Evolutionary conservation across 2,113 vertebrate genomes (phyloP).

Genomic region (Rhadina sibilatrix): DNA sequence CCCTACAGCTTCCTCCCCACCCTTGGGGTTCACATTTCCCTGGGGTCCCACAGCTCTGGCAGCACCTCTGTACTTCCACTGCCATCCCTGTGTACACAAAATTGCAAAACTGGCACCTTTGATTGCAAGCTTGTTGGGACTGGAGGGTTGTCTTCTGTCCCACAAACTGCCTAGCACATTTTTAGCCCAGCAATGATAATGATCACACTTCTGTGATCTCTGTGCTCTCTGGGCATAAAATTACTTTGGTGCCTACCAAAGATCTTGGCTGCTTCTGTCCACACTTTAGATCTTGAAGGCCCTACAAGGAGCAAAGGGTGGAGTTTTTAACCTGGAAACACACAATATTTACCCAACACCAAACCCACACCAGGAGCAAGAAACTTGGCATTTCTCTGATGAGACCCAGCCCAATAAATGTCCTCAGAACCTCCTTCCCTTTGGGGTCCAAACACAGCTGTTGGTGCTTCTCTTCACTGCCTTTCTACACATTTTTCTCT

Average conservation of each 20-base stretch:
- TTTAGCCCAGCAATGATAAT: background rate
- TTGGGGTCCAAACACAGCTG: background rate
- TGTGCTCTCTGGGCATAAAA: background rate
- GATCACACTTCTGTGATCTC: background rate
- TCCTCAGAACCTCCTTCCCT: background rate
- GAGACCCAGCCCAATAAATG: background rate
- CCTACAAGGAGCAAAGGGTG: background rate
- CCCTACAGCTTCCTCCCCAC: background rate
- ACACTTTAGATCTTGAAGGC: background rate
- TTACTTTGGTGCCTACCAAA: background rate
- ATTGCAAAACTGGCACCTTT: background rate
- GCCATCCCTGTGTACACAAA: background rate
- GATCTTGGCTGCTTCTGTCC: background rate
- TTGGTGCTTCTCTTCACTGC: background rate
- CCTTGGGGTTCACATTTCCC: background rate
- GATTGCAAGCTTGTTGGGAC: background rate
- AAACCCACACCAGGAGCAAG: background rate
- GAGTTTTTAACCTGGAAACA: background rate
- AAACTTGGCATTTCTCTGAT: background rate
- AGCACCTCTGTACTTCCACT: rapidly evolving
- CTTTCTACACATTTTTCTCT: background rate
- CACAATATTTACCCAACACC: background rate
- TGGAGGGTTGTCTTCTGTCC: background rate
- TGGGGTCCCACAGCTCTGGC: rapidly evolving
- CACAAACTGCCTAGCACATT: background rate